Percentiles rank a stretch among this genome's conserved stretches.
phyloP scores from a whole-genome alignment of 2,888 invertebrate genomes.

The Spodoptera picta region DNA sequence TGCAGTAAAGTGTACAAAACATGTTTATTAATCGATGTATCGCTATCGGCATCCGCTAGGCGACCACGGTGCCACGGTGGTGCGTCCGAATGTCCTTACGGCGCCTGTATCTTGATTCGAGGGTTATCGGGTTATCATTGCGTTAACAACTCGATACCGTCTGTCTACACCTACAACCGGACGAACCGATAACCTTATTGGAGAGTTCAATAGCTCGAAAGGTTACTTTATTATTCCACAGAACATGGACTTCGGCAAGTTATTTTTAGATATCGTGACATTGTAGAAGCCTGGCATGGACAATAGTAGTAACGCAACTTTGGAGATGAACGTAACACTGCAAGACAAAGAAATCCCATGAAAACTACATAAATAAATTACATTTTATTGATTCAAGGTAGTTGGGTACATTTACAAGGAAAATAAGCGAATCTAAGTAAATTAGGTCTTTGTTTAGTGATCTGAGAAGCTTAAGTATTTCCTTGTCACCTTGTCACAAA shows the following conservation, averaged over 20 bases:
- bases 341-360: too few species aligned
- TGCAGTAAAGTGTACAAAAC: conserved; percentile 42
- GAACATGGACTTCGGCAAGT: conserved; percentile 13
- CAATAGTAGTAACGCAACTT: neutral
- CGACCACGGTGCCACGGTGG: conserved; percentile 13
- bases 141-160: conserved; percentile 46
- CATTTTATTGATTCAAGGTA: too few species aligned
- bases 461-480: conserved; percentile 6
- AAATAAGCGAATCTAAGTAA: neutral
- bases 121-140: conserved; percentile 57
- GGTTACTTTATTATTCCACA: conserved; percentile 46
- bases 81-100: conserved; percentile 38
- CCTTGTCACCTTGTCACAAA: conserved; percentile 18
- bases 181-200: conserved; percentile 49
- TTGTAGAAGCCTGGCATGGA: neutral
- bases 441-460: conserved; percentile 6
- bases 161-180: conserved; percentile 49
- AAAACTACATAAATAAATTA: too few species aligned
- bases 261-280: conserved; percentile 32
- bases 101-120: conserved; percentile 29
- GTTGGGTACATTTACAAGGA: neutral
- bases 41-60: conserved; percentile 51
- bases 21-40: conserved; percentile 48
- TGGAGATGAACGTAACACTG: too few species aligned
- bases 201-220: conserved; percentile 49